Percentiles rank a stretch among this genome's conserved stretches.
Conservation (phyloP, 2,797 vertebrate species). For the Hyperoplus lanceolatus region DNA sequence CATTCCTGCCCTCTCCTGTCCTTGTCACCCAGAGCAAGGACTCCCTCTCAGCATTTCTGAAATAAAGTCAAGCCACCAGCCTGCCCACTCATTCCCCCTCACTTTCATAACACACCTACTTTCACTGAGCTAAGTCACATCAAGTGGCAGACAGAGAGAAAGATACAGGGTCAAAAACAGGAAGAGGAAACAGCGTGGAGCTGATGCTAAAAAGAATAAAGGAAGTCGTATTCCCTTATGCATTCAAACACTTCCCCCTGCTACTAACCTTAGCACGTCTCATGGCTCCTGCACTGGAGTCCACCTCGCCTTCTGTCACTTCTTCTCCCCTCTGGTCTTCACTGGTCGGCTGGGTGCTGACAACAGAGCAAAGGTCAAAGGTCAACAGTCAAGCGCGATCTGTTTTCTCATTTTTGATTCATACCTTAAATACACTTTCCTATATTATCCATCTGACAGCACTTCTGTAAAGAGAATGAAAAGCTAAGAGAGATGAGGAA, state of each 20-base stretch:
- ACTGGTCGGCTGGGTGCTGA: constrained; percentile 75
- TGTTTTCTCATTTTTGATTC: neutral
- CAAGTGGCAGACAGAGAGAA: neutral
- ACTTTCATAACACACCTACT: constrained; percentile 28
- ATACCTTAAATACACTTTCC: neutral
- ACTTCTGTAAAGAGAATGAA: neutral
- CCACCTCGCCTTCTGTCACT: constrained; percentile 39
- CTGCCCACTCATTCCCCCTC: neutral
- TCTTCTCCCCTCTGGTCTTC: constrained; percentile 42
- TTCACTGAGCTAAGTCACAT: neutral
- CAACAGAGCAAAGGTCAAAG: constrained; percentile 53
- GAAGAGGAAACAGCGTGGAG: constrained; percentile 57
- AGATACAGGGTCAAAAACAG: constrained; percentile 37
- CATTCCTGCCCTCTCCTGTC: neutral
- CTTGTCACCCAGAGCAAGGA: neutral
- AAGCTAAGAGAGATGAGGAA: constrained; percentile 41
- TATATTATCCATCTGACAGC: neutral
- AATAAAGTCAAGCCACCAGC: neutral
- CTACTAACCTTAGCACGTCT: constrained; percentile 86
- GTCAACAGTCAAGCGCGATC: constrained; percentile 36
- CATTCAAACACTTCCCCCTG: constrained; percentile 51
- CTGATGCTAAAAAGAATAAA: constrained; percentile 42
- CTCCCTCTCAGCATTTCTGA: constrained; percentile 5
- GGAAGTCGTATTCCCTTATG: constrained; percentile 54
- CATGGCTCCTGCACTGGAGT: constrained; percentile 64